phyloP scores from a whole-genome alignment of 2,888 invertebrate species.

The Pollenia labialis region DNA sequence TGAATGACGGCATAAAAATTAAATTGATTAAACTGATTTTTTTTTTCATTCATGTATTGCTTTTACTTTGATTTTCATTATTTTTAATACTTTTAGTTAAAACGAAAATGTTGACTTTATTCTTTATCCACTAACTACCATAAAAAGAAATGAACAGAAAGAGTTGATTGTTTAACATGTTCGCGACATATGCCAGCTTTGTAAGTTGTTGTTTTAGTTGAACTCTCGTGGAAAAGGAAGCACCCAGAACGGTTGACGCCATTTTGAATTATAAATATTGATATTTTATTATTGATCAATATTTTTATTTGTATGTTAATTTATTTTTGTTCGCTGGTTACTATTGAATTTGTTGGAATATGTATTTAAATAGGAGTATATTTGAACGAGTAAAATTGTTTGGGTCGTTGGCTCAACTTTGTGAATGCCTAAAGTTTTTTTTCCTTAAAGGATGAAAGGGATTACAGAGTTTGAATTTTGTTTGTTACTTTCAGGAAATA shows the following conservation, averaged over 20 bases:
- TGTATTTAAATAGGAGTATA: not conserved
- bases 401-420: not conserved
- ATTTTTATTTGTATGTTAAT: not conserved
- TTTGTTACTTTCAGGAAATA: not conserved
- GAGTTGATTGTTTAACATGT: constrained; percentile 16
- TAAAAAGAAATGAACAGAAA: not conserved
- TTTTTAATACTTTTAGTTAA: constrained; percentile 33
- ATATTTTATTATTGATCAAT: constrained; percentile 33
- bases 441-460: not conserved
- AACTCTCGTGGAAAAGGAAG: not conserved
- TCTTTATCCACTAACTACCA: constrained; percentile 23
- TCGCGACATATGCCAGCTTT: constrained; percentile 29
- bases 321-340: constrained; percentile 7
- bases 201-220: constrained; percentile 5
- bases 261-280: constrained; percentile 45
- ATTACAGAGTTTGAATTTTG: not conserved
- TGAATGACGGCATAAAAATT: constrained; percentile 45
- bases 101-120: constrained; percentile 58
- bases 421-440: not conserved
- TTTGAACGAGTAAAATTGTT: not conserved
- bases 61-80: constrained; percentile 1
- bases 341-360: not conserved
- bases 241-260: constrained; percentile 26
- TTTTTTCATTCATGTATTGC: constrained; percentile 8
- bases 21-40: constrained; percentile 59